Evolutionary conservation across 2,113 vertebrate species (phyloP).

Genomic region (Hymenochirus boettgeri): DNA sequence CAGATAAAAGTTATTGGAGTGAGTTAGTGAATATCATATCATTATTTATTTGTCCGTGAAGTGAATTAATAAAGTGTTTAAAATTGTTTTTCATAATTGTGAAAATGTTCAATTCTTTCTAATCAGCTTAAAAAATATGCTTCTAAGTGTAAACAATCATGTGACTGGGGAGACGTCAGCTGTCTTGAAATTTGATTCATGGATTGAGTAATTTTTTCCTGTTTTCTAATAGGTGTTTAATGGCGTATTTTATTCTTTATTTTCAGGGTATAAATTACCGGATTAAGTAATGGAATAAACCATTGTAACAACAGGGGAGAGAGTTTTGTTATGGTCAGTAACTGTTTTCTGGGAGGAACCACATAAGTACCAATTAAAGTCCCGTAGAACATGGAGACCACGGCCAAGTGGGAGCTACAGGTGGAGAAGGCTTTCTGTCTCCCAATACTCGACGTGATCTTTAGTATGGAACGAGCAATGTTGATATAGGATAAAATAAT

Average conservation of each 20-base stretch:
- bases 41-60: too few relatives aligned
- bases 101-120: too few relatives aligned
- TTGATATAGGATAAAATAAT: neutral
- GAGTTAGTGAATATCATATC: too few relatives aligned
- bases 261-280: constrained; percentile 13
- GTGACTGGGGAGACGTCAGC: too few relatives aligned
- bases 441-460: neutral
- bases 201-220: too few relatives aligned
- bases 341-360: neutral
- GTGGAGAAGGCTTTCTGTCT: neutral
- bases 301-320: constrained; percentile 7
- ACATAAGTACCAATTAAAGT: neutral
- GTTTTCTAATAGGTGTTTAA: too few relatives aligned
- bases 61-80: too few relatives aligned
- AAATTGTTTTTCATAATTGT: too few relatives aligned
- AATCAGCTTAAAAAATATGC: too few relatives aligned
- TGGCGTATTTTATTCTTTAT: constrained; percentile 2
- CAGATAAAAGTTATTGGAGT: too few relatives aligned
- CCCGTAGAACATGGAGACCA: neutral
- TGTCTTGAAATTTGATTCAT: too few relatives aligned
- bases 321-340: neutral
- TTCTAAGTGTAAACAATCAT: too few relatives aligned
- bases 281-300: constrained; percentile 6
- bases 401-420: constrained; percentile 11
- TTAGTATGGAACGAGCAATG: neutral